A percentile compares a stretch with the other conserved stretches of the same genome.
Conservation (phyloP, 2,888 invertebrate species). For the Ormia ochracea region DNA sequence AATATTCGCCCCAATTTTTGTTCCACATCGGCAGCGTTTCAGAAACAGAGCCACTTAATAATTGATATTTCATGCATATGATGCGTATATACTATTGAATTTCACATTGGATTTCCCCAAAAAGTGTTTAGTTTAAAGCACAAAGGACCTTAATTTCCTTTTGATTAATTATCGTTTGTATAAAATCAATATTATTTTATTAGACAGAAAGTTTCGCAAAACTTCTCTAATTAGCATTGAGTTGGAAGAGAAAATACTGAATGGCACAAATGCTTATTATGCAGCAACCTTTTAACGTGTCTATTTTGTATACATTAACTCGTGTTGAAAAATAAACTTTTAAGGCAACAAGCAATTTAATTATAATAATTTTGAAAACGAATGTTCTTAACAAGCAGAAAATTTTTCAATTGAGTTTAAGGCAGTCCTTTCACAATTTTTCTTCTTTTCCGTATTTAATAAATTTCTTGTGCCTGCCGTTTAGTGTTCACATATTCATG, state of each 20-base stretch:
- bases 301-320: background rate
- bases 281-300: background rate
- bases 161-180: background rate
- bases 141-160: too few relatives aligned
- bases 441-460: background rate
- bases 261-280: background rate
- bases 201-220: background rate
- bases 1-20: too few relatives aligned
- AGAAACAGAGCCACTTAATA: too few relatives aligned
- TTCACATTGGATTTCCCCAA: too few relatives aligned
- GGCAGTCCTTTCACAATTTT: background rate
- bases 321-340: slow-evolving; percentile 13
- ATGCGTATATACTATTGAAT: too few relatives aligned
- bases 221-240: slow-evolving; percentile 23
- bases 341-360: background rate
- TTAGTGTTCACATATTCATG: slow-evolving; percentile 17
- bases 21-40: too few relatives aligned
- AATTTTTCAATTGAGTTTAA: background rate
- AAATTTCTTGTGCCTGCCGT: background rate
- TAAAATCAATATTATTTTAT: background rate
- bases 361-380: slow-evolving; percentile 24
- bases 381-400: slow-evolving; percentile 32
- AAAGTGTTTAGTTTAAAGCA: too few relatives aligned
- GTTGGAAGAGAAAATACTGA: background rate
- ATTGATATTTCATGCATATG: too few relatives aligned